phyloP scores from a whole-genome alignment of 1,140 invertebrate genomes.

The Heliconius hermathena region DNA sequence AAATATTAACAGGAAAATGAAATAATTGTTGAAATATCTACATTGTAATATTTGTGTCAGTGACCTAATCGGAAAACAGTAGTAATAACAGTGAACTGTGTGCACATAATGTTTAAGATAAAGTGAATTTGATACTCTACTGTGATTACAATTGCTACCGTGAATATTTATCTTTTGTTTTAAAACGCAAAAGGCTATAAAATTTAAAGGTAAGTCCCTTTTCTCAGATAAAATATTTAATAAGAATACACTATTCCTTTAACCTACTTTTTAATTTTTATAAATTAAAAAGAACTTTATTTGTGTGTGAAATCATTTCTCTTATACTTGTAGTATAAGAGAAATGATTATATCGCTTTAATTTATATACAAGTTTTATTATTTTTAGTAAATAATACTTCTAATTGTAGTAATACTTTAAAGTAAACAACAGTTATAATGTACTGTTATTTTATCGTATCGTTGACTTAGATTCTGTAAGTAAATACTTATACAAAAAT shows the following conservation, averaged over 20 bases:
- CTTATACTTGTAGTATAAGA: background rate
- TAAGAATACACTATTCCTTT: background rate
- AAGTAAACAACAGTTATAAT: slow-evolving; percentile 3
- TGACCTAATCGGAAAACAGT: slow-evolving; percentile 34
- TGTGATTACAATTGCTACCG: slow-evolving; percentile 15
- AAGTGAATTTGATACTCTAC: slow-evolving; percentile 26
- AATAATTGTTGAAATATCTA: background rate
- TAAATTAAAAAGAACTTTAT: background rate
- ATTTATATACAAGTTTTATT: background rate
- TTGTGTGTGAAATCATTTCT: background rate
- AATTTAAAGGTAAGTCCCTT: slow-evolving; percentile 14
- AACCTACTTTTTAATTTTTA: background rate
- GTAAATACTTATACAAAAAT: background rate
- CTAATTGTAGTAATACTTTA: background rate
- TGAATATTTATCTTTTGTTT: background rate
- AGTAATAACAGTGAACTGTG: slow-evolving; percentile 22
- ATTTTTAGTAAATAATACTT: background rate
- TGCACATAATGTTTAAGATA: slow-evolving; percentile 28
- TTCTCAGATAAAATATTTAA: background rate
- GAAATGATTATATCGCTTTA: background rate
- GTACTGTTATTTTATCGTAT: background rate
- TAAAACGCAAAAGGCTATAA: background rate
- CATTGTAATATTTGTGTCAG: slow-evolving; percentile 12
- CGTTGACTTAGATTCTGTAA: background rate
- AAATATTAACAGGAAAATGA: background rate